Percentiles rank a stretch among this genome's conserved stretches.
phyloP scores from a whole-genome alignment of 2,113 vertebrate genomes.

The Lichenostomus cassidix region DNA sequence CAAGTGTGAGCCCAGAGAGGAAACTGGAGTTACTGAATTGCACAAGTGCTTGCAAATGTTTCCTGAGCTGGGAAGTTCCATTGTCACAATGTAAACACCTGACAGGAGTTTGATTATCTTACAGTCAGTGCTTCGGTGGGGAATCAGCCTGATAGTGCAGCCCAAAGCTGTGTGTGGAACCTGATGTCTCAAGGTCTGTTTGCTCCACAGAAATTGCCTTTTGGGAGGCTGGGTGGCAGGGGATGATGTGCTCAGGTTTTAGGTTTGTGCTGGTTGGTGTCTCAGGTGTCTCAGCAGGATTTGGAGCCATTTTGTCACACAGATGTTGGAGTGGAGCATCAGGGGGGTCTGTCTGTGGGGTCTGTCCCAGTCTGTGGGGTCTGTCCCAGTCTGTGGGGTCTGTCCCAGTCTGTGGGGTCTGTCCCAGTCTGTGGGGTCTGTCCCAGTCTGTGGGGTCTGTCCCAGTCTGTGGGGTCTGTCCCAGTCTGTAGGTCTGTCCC shows the following conservation, averaged over 20 bases:
- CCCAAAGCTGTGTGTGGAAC: accelerated
- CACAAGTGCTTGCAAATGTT: not conserved
- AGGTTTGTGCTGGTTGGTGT: not conserved
- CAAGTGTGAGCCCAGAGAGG: not conserved
- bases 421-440: too few relatives aligned
- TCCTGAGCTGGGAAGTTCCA: not conserved
- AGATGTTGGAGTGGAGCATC: accelerated
- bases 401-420: too few relatives aligned
- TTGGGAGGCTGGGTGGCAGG: not conserved
- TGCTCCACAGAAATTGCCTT: accelerated
- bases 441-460: too few relatives aligned
- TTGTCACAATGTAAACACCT: not conserved
- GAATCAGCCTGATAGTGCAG: not conserved
- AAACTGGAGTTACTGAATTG: not conserved
- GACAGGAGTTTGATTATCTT: not conserved
- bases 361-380: too few relatives aligned
- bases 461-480: too few relatives aligned
- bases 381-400: too few relatives aligned
- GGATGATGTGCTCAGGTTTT: not conserved
- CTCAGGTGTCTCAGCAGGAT: not conserved
- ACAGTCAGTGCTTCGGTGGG: not conserved
- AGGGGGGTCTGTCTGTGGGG: too few relatives aligned
- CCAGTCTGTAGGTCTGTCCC: too few relatives aligned
- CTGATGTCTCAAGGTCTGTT: not conserved
- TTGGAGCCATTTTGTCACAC: not conserved